phyloP scores from a whole-genome alignment of 2,888 invertebrate species.

The Punctoribates punctum region DNA sequence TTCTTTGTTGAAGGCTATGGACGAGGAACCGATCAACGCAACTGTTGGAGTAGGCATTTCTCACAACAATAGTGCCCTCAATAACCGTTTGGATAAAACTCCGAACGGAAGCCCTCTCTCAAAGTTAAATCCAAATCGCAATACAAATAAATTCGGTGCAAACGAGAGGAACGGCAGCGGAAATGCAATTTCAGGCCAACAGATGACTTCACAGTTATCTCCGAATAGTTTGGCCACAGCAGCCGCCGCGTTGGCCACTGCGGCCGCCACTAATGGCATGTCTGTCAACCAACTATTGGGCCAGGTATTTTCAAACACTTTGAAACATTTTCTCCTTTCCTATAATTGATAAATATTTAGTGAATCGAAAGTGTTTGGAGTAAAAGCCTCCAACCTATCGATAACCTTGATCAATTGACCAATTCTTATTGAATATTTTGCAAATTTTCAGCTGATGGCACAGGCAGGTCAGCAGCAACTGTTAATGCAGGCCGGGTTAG shows the following conservation, averaged over 20 bases:
- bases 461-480: slow-evolving; percentile 52
- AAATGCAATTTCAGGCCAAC: slow-evolving; percentile 21
- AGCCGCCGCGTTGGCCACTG: slow-evolving; percentile 54
- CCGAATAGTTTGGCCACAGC: slow-evolving; percentile 47
- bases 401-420: not conserved
- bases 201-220: slow-evolving; percentile 41
- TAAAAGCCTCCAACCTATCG: too few relatives aligned
- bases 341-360: too few relatives aligned
- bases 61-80: slow-evolving; percentile 25
- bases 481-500: slow-evolving; percentile 55
- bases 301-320: slow-evolving; percentile 26
- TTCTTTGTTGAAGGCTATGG: slow-evolving; percentile 47
- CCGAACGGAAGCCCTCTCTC: slow-evolving; percentile 17
- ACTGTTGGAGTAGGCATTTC: slow-evolving; percentile 44
- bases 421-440: slow-evolving; percentile 32
- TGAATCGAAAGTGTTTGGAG: too few relatives aligned
- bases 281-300: slow-evolving; percentile 55
- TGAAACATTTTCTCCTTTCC: too few relatives aligned
- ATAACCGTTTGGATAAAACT: not conserved
- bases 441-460: slow-evolving; percentile 52
- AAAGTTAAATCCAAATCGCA: slow-evolving; percentile 1
- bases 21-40: slow-evolving; percentile 47
- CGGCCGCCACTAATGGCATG: slow-evolving; percentile 56
- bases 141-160: slow-evolving; percentile 25
- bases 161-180: slow-evolving; percentile 39